Evolutionary conservation across 2,113 vertebrate genomes (phyloP), one percentile per base, ranked within the genome.

Genomic region (Ammodytes marinus): DNA sequence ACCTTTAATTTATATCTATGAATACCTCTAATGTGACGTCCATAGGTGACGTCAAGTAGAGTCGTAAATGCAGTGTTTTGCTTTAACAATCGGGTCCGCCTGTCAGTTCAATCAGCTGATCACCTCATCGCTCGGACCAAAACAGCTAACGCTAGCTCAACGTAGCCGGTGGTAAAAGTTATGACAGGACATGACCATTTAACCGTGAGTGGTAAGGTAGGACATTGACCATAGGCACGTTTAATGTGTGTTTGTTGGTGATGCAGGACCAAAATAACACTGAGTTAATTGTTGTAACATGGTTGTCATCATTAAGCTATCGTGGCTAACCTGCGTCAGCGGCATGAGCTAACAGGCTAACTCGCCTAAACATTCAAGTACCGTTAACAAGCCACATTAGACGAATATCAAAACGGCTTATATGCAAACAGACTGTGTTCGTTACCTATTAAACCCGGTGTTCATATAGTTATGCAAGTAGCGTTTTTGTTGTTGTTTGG

Each of bases 51-150:
- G 27, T 19, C 3, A 1, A 7, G 40, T 4, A 19, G 27, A 27
- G 45, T 15, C 13, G 3, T 19, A 14, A 13, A 8, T 27, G 35
- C 13, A 15, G 0, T 37, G 60, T 74, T 69, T 64, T 11, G 4
- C 69, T 74, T 68, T 66, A 83, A 76, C 11, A 5, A 13, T 35
- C 0, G 1, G 40, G 54, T 15, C 69, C 13, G 35, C 43, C 46
- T n/a, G 40, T 17, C 9, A 6, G 47, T 66, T 37, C 4, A 63
- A 81, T 87, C 91, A 93, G 86, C 90, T 93, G 88, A 91, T 79
- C 81, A 0, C 47, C 11, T 55, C 80, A 4, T 42, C 17, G 1
- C 27, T 12, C 8, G 10, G 79, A 88, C 63, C 84, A 69, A 63
- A 86, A 83, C 86, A 80, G 77, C 74, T 69, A 74, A 45, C 50